Conservation (phyloP, 2,888 invertebrate genomes). For the Drosophila subsilvestris region DNA sequence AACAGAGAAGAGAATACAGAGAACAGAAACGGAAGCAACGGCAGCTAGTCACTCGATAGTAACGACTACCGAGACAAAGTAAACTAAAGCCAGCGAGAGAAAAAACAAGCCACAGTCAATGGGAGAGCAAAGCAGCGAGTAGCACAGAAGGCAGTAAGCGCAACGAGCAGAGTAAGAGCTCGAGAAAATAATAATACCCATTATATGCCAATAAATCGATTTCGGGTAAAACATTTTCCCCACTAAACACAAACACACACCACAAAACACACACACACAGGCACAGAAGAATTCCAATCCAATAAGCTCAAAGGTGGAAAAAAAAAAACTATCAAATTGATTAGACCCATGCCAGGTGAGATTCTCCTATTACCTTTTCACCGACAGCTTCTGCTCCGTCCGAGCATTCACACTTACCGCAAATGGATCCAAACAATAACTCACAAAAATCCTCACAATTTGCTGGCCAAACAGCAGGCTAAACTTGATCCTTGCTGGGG, state of each 20-base stretch:
- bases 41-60: too few relatives aligned
- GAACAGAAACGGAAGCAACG: too few relatives aligned
- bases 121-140: too few relatives aligned
- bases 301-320: conserved; percentile 26
- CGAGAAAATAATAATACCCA: not conserved
- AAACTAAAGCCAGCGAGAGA: too few relatives aligned
- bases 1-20: not conserved
- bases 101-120: too few relatives aligned
- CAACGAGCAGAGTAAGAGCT: not conserved
- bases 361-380: conserved; percentile 32
- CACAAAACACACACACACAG: too few relatives aligned
- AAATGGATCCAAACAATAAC: conserved; percentile 73
- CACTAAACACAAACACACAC: not conserved
- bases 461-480: conserved; percentile 68
- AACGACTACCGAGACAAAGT: too few relatives aligned
- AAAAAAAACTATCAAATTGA: conserved; percentile 46
- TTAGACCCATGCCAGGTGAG: conserved; percentile 28
- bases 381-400: not conserved
- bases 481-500: conserved; percentile 65
- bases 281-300: conserved; percentile 2
- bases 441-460: conserved; percentile 69
- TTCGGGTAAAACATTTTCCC: not conserved
- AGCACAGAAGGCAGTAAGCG: too few relatives aligned
- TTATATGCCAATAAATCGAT: not conserved
- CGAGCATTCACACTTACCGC: conserved; percentile 8